Evolutionary conservation across 2,888 invertebrate genomes (phyloP).

Genomic region (Acrobasis repandana): DNA sequence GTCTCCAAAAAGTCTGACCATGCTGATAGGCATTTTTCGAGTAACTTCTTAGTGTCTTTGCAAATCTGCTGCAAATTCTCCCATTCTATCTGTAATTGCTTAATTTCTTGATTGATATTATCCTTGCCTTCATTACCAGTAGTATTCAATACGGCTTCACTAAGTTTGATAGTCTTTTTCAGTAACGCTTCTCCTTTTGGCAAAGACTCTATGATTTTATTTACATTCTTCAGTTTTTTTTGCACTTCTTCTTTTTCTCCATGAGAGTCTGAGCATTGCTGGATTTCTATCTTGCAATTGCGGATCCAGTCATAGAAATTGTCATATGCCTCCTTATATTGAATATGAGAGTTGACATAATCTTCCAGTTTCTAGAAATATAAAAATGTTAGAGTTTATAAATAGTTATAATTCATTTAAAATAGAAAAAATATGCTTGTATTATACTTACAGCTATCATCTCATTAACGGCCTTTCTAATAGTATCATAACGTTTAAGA

Average conservation of each 20-base stretch:
- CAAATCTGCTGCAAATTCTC: slow-evolving; percentile 89
- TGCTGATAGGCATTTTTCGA: slow-evolving; percentile 89
- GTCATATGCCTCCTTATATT: slow-evolving; percentile 91
- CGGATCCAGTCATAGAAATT: slow-evolving; percentile 94
- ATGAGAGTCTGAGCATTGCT: slow-evolving; percentile 93
- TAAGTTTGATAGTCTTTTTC: slow-evolving; percentile 87
- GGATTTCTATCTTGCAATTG: slow-evolving; percentile 90
- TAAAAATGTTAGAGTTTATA: not conserved
- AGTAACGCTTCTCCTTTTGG: slow-evolving; percentile 88
- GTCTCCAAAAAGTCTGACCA: slow-evolving; percentile 92
- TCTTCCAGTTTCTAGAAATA: slow-evolving; percentile 86
- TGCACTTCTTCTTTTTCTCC: slow-evolving; percentile 91
- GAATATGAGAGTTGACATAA: slow-evolving; percentile 93
- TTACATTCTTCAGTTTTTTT: slow-evolving; percentile 89
- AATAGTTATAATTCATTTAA: not conserved
- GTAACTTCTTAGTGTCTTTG: slow-evolving; percentile 88
- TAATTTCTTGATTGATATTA: slow-evolving; percentile 90
- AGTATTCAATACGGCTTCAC: slow-evolving; percentile 88
- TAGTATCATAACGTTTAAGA: slow-evolving; percentile 86
- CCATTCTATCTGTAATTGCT: slow-evolving; percentile 91
- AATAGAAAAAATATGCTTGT: not conserved
- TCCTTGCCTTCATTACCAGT: slow-evolving; percentile 94
- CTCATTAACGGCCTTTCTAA: slow-evolving; percentile 85
- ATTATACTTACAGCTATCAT: slow-evolving; percentile 83
- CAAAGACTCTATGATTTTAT: slow-evolving; percentile 86